These are phyloP conservation scores for Gallinago paraguaiae DNA, from an alignment of 2,113 vertebrate genomes.

Conservation along the genomic window DNA sequence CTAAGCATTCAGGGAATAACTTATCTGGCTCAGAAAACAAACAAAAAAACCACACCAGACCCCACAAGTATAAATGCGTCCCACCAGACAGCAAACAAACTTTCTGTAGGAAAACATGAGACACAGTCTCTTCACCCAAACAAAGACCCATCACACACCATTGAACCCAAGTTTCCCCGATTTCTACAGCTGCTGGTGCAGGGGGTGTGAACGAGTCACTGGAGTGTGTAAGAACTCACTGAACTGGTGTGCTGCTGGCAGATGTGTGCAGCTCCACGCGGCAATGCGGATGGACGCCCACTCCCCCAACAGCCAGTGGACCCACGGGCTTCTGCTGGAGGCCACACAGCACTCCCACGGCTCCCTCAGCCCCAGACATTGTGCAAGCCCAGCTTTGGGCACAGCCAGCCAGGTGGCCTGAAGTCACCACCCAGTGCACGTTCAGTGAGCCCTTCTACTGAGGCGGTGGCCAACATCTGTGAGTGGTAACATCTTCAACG, in stretches of 20 bases:
- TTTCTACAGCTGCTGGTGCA: neutral
- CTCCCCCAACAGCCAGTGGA: fast-evolving
- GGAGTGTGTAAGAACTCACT: neutral
- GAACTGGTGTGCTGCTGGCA: neutral
- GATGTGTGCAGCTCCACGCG: neutral
- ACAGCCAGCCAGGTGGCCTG: neutral
- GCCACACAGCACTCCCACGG: fast-evolving
- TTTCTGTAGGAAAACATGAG: neutral
- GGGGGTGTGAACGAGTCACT: neutral
- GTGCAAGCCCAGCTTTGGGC: neutral
- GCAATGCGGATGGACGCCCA: fast-evolving
- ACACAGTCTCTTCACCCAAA: neutral
- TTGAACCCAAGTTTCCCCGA: neutral
- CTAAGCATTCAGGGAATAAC: neutral
- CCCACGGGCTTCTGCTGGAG: neutral
- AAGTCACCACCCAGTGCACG: fast-evolving
- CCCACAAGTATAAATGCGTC: neutral
- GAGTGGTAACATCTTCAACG: neutral
- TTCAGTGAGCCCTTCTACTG: fast-evolving
- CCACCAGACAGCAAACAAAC: neutral
- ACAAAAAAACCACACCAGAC: neutral
- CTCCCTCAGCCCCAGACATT: neutral
- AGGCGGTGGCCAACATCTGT: fast-evolving
- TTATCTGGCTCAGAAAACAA: neutral
- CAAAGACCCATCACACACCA: neutral